Base-by-base conservation (phyloP, 1,140 invertebrate species). In the Pseudomyrmex sp. region DNA sequence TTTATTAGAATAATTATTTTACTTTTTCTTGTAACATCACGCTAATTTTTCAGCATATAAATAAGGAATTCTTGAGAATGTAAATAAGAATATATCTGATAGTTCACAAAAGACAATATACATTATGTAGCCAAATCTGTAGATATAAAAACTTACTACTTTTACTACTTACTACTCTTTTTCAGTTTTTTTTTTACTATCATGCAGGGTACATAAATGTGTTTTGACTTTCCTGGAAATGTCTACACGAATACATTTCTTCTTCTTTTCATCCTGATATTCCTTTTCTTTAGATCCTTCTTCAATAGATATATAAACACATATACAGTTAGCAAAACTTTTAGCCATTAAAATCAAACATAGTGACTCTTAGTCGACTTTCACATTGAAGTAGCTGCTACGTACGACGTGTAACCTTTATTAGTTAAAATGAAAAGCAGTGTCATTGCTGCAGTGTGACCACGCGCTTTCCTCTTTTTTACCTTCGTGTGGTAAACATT, bases 1-100 rank as follows among this genome's bases (percentile, higher is more conserved):
- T 80, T 80, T 70, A 80, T 80, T 80, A 52, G 44, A 70, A 80
- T 80, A 80, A 70, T 80, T 46, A 72, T 80, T 70, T 70, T 50
- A n/a, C 15, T 35, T 5, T 35, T 50, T 35, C 35, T 35, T 50
- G 15, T 80, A 80, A 59, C 59, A 23, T 72, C 76, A 59, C 76
- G 66, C 66, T 26, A 70, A 69, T 48, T 12, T 15, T 12, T 20
- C 76, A 20, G 20, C 52, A 56, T 5, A 4, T 5, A 35, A 5
- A 35, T 35, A 35, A 35, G 35, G 35, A 35, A 35, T 35, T 5
- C 35, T 35, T 35, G 4, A 35, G 35, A 66, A 77, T 72, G 54
- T 66, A 72, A 72, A 80, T 80, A 70, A 70, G 48, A 54, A 70
- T 70, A 48, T 80, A 70, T 80, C 44, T 70, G 23, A 26, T 35